Conservation (phyloP, 2,888 invertebrate species). For the Globia sparganii region DNA sequence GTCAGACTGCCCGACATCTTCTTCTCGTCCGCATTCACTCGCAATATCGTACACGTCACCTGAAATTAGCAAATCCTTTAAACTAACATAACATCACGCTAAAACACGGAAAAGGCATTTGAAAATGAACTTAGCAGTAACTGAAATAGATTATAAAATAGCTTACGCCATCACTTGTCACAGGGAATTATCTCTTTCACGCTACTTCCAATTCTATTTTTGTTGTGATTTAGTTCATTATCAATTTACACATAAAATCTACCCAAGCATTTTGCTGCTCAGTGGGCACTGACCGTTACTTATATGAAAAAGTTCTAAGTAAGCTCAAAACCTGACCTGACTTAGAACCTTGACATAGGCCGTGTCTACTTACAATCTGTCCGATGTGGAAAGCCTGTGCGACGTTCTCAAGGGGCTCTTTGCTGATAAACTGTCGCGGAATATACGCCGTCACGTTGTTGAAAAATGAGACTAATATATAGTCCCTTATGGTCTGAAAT, state of each 20-base stretch:
- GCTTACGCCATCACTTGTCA: not conserved
- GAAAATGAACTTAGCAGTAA: not conserved
- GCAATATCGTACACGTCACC: conserved; percentile 88
- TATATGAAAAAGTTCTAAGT: conserved; percentile 6
- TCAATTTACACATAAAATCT: not conserved
- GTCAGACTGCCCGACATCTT: conserved; percentile 86
- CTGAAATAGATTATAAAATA: not conserved
- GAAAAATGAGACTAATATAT: conserved; percentile 91
- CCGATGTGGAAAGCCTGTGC: conserved; percentile 89
- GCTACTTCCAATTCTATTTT: conserved; percentile 3
- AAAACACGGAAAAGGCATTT: not conserved
- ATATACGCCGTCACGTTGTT: conserved; percentile 89
- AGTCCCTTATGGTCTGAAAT: conserved; percentile 81
- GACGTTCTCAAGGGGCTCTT: conserved; percentile 76
- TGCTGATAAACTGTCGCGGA: conserved; percentile 77
- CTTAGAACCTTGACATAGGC: conserved; percentile 8
- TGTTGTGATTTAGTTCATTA: not conserved
- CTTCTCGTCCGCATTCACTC: conserved; percentile 76
- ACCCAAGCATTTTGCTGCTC: not conserved
- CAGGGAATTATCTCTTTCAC: not conserved
- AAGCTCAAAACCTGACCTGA: not conserved
- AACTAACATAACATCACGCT: not conserved
- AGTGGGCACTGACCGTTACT: not conserved
- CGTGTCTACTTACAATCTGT: conserved; percentile 88
- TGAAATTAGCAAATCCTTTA: conserved; percentile 67